Evolutionary conservation across 23 tunicate genomes (phyloP).

Genomic region (Styela plicata): DNA sequence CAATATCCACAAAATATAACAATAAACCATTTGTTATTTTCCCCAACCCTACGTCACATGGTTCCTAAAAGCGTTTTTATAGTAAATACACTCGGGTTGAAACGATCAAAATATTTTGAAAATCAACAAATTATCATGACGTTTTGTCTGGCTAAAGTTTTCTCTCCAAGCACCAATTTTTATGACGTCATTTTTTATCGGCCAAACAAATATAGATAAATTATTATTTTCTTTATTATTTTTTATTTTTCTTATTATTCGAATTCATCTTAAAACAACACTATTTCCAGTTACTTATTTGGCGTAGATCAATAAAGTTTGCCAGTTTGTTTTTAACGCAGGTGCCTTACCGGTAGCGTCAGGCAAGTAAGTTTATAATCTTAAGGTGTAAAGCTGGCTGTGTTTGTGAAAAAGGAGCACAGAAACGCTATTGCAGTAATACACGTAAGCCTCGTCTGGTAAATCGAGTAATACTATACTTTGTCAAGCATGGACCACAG

Average conservation of each 20-base stretch:
- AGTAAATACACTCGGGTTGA: neutral
- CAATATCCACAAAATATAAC: too few relatives aligned
- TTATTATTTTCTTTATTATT: too few relatives aligned
- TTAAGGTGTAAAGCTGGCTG: too few relatives aligned
- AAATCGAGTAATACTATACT: too few relatives aligned
- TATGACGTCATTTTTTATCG: neutral
- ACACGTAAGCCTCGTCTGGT: too few relatives aligned
- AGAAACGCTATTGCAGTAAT: too few relatives aligned
- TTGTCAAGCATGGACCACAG: too few relatives aligned
- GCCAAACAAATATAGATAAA: neutral
- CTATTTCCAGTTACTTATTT: neutral
- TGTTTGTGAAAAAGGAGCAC: too few relatives aligned
- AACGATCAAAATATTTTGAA: neutral
- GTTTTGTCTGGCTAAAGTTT: neutral
- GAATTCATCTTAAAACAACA: neutral
- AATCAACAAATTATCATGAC: neutral
- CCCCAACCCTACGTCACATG: too few relatives aligned
- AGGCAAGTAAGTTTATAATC: too few relatives aligned
- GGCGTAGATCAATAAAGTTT: neutral
- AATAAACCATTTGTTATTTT: too few relatives aligned
- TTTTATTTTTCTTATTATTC: too few relatives aligned
- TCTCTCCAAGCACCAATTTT: neutral
- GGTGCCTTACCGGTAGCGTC: neutral
- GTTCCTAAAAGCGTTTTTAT: neutral
- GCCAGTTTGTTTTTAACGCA: neutral